Conservation (phyloP, 2,888 invertebrate genomes). For the Sussaba pulchella region DNA sequence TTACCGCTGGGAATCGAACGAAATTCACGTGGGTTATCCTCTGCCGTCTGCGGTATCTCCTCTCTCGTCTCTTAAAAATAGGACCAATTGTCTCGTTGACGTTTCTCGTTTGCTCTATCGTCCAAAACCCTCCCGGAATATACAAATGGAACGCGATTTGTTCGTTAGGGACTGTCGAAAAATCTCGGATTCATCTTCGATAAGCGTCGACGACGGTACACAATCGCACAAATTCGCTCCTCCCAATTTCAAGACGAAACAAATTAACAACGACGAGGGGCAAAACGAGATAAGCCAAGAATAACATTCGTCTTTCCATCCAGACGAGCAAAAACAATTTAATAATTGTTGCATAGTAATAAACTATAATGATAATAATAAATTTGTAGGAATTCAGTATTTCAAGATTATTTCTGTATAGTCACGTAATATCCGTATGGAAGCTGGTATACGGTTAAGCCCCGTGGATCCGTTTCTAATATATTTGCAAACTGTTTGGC, state of each 20-base stretch:
- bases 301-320: constrained; percentile 18
- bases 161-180: constrained; percentile 41
- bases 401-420: no score
- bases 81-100: constrained; percentile 54
- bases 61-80: constrained; percentile 29
- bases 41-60: constrained; percentile 12
- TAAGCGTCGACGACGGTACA: constrained; percentile 49
- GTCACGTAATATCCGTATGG: neutral
- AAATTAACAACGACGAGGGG: constrained; percentile 60
- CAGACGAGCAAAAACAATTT: constrained; percentile 20
- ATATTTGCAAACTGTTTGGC: constrained; percentile 57
- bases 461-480: constrained; percentile 44
- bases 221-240: constrained; percentile 28
- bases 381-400: no score
- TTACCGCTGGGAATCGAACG: constrained; percentile 80
- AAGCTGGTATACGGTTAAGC: constrained; percentile 25
- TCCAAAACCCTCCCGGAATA: constrained; percentile 9
- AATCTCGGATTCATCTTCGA: constrained; percentile 42
- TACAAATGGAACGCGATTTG: constrained; percentile 61
- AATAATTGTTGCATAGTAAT: constrained; percentile 4
- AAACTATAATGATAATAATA: neutral
- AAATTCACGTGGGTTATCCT: constrained; percentile 69
- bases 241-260: constrained; percentile 32
- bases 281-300: constrained; percentile 37
- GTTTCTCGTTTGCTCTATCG: constrained; percentile 55